A percentile compares a stretch with the other conserved stretches of the same genome.
These are phyloP conservation scores for Ictalurus punctatus DNA, from an alignment of 2,113 vertebrate species.

Conservation along the genomic window DNA sequence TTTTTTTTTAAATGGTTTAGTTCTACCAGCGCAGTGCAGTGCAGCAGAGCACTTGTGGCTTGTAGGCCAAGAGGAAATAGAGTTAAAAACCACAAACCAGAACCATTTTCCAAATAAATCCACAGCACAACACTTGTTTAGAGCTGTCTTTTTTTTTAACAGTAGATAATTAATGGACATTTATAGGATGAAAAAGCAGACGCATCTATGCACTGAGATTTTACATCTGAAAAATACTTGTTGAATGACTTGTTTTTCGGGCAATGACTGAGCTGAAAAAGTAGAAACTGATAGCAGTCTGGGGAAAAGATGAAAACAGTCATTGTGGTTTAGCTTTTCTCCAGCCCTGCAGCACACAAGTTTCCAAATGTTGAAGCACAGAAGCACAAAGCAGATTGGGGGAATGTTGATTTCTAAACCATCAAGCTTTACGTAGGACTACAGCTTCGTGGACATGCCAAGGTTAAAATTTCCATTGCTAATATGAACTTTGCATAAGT, in stretches of 20 bases:
- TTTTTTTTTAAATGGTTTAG: background rate
- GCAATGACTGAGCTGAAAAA: conserved; percentile 40
- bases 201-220: background rate
- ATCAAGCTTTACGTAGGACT: conserved; percentile 55
- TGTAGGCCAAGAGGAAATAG: background rate
- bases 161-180: background rate
- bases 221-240: background rate
- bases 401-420: conserved; percentile 53
- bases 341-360: conserved; percentile 52
- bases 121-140: background rate
- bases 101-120: background rate
- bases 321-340: conserved; percentile 57
- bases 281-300: conserved; percentile 41
- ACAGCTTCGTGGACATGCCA: conserved; percentile 64
- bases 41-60: background rate
- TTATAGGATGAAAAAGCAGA: background rate
- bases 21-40: background rate
- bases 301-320: conserved; percentile 47
- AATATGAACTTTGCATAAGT: conserved; percentile 82
- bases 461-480: conserved; percentile 80
- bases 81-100: background rate
- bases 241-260: conserved; percentile 13
- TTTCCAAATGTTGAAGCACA: conserved; percentile 56
- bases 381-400: conserved; percentile 43
- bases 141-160: background rate